Conservation (phyloP, 2,113 vertebrate species). For the Gambusia holbrooki region DNA sequence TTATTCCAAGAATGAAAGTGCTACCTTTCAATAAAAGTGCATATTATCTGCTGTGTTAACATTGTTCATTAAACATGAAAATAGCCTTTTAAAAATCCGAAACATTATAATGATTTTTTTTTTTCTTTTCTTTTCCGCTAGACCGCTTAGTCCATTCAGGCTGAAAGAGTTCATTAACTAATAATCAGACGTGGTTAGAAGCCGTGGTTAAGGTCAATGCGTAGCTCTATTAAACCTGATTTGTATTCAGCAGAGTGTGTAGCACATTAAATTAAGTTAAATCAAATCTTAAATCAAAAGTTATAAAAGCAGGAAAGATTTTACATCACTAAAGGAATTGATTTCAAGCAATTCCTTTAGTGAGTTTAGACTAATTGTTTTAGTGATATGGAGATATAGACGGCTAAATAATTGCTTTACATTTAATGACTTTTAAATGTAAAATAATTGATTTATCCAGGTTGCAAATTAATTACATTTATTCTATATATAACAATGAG, state of each 20-base stretch:
- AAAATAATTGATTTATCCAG: too few species aligned
- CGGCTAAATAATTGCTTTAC: not conserved
- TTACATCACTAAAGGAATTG: slow-evolving; percentile 21
- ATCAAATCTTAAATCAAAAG: slow-evolving; percentile 51
- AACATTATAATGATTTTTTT: slow-evolving; percentile 72
- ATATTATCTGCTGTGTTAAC: slow-evolving; percentile 52
- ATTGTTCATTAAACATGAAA: slow-evolving; percentile 66
- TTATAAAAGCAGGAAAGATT: slow-evolving; percentile 45
- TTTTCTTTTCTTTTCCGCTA: slow-evolving; percentile 61
- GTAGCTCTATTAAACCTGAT: slow-evolving; percentile 65
- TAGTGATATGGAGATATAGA: not conserved
- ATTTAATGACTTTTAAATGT: not conserved
- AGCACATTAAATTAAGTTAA: slow-evolving; percentile 67
- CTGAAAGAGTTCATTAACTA: slow-evolving; percentile 76
- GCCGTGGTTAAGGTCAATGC: slow-evolving; percentile 67
- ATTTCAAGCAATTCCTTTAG: not conserved
- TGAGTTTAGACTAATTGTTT: not conserved
- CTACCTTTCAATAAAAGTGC: slow-evolving; percentile 39
- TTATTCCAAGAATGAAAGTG: slow-evolving; percentile 37
- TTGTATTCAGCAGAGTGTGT: slow-evolving; percentile 75
- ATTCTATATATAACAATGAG: too few species aligned
- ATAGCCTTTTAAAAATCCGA: slow-evolving; percentile 58
- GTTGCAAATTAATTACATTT: too few species aligned
- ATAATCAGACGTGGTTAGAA: slow-evolving; percentile 66
- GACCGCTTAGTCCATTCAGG: slow-evolving; percentile 71